These are phyloP conservation scores for Botia almorhae DNA, from an alignment of 2,797 vertebrate species.

Conservation along the genomic window DNA sequence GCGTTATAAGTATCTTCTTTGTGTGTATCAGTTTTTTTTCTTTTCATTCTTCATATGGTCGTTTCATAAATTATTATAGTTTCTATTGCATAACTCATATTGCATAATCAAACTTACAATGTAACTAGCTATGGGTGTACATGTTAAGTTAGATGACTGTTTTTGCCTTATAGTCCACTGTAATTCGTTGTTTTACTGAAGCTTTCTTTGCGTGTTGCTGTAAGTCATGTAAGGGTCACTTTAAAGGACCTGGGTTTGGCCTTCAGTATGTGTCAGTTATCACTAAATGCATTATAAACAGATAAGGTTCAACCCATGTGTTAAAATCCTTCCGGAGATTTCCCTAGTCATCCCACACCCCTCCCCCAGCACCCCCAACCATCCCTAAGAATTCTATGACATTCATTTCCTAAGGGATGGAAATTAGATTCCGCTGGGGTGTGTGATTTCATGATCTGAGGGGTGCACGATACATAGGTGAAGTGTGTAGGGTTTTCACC, in stretches of 20 bases:
- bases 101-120: not conserved
- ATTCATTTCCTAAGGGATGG: conserved; percentile 64
- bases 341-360: conserved; percentile 61
- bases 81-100: not conserved
- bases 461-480: conserved; percentile 41
- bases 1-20: not conserved
- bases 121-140: not conserved
- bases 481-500: conserved; percentile 16
- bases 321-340: conserved; percentile 36
- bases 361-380: conserved; percentile 63
- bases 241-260: not conserved
- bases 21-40: not conserved
- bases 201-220: not conserved
- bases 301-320: conserved; percentile 54
- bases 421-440: conserved; percentile 63
- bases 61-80: not conserved
- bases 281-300: conserved; percentile 60
- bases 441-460: conserved; percentile 43
- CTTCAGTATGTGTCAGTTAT: conserved; percentile 49
- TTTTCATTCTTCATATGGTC: not conserved
- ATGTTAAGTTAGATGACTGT: not conserved
- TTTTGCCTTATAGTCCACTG: not conserved
- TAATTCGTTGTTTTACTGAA: not conserved
- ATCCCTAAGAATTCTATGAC: conserved; percentile 69
- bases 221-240: not conserved